Percentiles rank a stretch among this genome's conserved stretches.
Conservation (phyloP, 2,888 invertebrate genomes). For the Ormyrus thymus region DNA sequence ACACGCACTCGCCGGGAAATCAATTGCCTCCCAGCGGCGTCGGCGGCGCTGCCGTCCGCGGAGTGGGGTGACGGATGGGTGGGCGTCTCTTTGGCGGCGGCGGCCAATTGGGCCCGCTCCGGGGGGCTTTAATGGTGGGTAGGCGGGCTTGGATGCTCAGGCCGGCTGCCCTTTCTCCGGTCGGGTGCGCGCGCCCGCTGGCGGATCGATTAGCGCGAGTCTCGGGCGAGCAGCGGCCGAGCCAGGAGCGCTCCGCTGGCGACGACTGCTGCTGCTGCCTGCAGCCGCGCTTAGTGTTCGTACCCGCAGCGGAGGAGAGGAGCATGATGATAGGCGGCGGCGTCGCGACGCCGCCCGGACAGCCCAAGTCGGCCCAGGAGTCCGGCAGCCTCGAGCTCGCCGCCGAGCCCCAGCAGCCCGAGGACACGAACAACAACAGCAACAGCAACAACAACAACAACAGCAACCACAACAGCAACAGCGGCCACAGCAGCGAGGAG, state of each 20-base stretch:
- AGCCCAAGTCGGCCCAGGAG: constrained; percentile 28
- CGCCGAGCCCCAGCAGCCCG: constrained; percentile 14
- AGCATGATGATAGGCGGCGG: constrained; percentile 55
- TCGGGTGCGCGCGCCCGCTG: constrained; percentile 2
- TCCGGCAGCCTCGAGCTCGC: constrained; percentile 3
- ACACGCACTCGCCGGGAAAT: no score
- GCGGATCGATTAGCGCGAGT: constrained; percentile 37
- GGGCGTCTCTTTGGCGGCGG: constrained; percentile 27
- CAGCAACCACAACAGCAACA: constrained; percentile 18
- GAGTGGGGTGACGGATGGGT: constrained; percentile 36
- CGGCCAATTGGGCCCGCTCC: constrained; percentile 48
- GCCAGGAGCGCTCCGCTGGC: neutral
- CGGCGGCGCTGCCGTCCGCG: neutral
- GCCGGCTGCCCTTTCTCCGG: neutral
- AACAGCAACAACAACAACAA: constrained; percentile 2
- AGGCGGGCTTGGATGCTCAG: constrained; percentile 21
- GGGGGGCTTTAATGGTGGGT: constrained; percentile 51
- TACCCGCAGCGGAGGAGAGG: no score
- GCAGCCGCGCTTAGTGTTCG: neutral
- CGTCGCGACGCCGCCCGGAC: constrained; percentile 49
- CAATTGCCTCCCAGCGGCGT: no score
- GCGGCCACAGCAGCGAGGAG: constrained; percentile 20
- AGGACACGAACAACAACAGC: constrained; percentile 8
- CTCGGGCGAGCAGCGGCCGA: neutral
- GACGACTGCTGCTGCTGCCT: neutral